Base-by-base conservation (phyloP, 2,888 invertebrate species). In the Bellardia bayeri region DNA sequence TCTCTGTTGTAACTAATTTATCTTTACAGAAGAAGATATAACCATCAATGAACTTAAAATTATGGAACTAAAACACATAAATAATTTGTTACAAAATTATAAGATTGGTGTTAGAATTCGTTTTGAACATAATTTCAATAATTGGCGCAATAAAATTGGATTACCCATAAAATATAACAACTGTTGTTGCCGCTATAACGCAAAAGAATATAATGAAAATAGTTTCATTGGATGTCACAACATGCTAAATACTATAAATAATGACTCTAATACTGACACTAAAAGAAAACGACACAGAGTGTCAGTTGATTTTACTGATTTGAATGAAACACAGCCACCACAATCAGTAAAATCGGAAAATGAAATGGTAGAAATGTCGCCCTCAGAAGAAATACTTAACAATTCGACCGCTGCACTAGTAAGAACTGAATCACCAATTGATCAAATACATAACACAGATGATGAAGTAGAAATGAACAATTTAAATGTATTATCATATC, bases 61-160 rank as follows among this genome's bases (percentile, higher is more conserved):
- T 90, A 89, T 92, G 7, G 90, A 92, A 84, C 89, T 88, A 0
- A 90, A 91, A 78, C 92, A 92, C 68, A 45, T 92, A 2, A 76
- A 86, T 6, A 88, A 89, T 23, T 83, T 92, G 14, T 83, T 92
- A 56, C 87, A 89, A 2, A 89, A 91, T 45, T 90, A 90, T 64
- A 89, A 91, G 14, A 90, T 90, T 30, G 93, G 92, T 2, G 91
- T 91, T 0, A 89, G 91, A 13, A 91, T 92, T 66, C 92, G 93
- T 13, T 93, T 92, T 49, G 92, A 92, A 61, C 89, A 92, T 85
- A 86, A 93, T 74, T 85, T 92, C 75, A 91, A 91, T 33, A 90
- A 89, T 2, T 92, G 92, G 92, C 91, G 93, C 0, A 91, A 91
- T 42, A 89, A 90, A 88, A 87, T 91, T 8, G 90, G 92, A 58